Base-by-base conservation (phyloP, 2,888 invertebrate species). In the Conchocele bisecta region DNA sequence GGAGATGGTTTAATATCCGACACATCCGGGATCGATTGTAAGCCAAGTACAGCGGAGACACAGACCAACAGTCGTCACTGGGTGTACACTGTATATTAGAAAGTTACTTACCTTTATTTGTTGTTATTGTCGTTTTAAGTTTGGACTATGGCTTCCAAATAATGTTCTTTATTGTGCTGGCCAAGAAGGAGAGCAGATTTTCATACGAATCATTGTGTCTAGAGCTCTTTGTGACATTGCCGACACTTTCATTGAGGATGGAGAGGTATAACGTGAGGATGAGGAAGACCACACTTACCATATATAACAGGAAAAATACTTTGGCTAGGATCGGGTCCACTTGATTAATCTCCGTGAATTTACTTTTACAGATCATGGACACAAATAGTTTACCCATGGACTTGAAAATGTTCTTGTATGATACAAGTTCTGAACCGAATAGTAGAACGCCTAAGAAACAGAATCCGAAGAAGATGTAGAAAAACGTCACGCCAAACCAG, bases 321-420 rank as follows among this genome's bases (percentile, higher is more conserved):
- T 73, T 70, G 9, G 74, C 76, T 46, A 78, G 63, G 5, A 75
- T 39, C 13, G 73, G 70, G 3, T 67, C 67, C 3, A 67, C 53
- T 11, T 60, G 48, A n/a, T 68, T 73, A 20, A 79, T 68, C 20
- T 79, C 68, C 2, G 42, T 68, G 42, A 79, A 82, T 29, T 74
- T 73, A 20, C 79, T 66, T 41, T 81, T 77, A 6, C 84, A 82
- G 3, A 84, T 61, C 33, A 84, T 56, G 11, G 75, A 72, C 6
- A 78, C 75, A 48, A 84, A 80, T 1, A 83, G 54, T 11, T 77
- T 79, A 17, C 67, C 74, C 51, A 81, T 44, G 5, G 78, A 53
- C 7, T 72, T 59, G 11, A 75, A 46, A 13, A 78, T 53, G 22
- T 72, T 70, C 28, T 65, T 71, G 58, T 83, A 84, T 2, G 60